A percentile compares a stretch with the other conserved stretches of the same genome.
Evolutionary conservation across 2,797 vertebrate species (phyloP).

Genomic region (Morus bassanus): DNA sequence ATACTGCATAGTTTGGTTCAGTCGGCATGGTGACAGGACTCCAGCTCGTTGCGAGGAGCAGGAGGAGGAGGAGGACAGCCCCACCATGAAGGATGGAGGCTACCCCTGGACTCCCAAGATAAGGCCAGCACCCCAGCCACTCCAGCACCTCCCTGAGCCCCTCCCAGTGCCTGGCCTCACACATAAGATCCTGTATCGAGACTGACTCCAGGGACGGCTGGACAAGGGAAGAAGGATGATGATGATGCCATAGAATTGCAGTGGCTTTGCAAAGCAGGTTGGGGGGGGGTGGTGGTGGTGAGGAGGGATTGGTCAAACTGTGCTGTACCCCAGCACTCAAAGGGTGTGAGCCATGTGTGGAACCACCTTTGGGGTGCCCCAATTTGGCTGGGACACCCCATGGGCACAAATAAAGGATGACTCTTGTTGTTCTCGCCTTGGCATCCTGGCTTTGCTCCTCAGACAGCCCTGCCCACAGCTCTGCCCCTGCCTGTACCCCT

Average conservation of each 20-base stretch:
- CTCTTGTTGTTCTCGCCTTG: not conserved
- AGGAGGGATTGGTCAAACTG: not conserved
- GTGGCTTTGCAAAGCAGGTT: not conserved
- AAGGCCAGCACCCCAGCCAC: not conserved
- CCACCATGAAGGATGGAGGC: not conserved
- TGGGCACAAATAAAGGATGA: not conserved
- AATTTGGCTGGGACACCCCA: not conserved
- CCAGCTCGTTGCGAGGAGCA: not conserved
- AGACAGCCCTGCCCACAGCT: not conserved
- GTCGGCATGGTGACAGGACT: not conserved
- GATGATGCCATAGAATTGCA: not conserved
- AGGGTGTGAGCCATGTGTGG: rapidly evolving
- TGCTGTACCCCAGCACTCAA: not conserved
- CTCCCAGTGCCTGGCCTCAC: no score
- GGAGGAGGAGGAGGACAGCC: not conserved
- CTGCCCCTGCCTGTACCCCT: not conserved
- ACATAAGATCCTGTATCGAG: not conserved
- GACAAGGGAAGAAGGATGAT: not conserved
- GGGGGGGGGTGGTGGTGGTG: no score
- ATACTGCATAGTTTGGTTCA: not conserved
- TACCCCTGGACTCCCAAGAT: no score
- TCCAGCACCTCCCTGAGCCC: not conserved
- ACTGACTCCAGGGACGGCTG: not conserved
- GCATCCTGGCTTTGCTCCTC: not conserved
- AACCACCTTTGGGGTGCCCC: not conserved